These are phyloP conservation scores for Lerema accius DNA, from an alignment of 1,140 invertebrate species.

Conservation along the genomic window DNA sequence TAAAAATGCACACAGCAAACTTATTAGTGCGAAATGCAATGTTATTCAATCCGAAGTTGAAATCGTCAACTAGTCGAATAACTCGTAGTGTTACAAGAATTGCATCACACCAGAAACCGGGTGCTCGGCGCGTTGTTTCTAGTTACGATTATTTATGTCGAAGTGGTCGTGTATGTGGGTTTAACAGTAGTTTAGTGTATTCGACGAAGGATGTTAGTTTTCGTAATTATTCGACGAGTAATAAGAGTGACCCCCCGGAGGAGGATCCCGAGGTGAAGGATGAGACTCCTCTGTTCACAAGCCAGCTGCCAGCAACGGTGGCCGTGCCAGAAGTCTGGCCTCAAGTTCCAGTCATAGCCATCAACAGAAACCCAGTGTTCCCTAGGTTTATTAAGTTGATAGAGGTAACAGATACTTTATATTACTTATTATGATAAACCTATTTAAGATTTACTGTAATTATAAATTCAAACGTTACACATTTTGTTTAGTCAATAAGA, in stretches of 20 bases:
- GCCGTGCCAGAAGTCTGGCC: constrained; percentile 99
- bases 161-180: constrained; percentile 48
- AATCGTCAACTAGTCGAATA: constrained; percentile 46
- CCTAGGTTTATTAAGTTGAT: constrained; percentile 99
- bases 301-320: constrained; percentile 92
- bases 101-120: constrained; percentile 69
- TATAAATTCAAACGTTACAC: too few species aligned
- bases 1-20: constrained; percentile 69
- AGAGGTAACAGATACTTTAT: too few species aligned
- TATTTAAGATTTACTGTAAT: too few species aligned
- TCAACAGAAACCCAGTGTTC: constrained; percentile 97
- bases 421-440: too few species aligned
- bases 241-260: constrained; percentile 72
- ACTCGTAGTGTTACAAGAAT: constrained; percentile 62
- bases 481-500: too few species aligned
- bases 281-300: constrained; percentile 66
- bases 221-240: constrained; percentile 58
- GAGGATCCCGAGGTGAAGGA: constrained; percentile 68
- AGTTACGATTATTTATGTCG: constrained; percentile 13
- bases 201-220: constrained; percentile 27
- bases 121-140: constrained; percentile 6
- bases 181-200: constrained; percentile 39
- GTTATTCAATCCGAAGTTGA: constrained; percentile 58
- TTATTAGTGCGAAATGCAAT: constrained; percentile 58
- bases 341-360: constrained; percentile 96